These are phyloP conservation scores for Hyla sarda DNA, from an alignment of 2,113 vertebrate species.

Conservation along the genomic window DNA sequence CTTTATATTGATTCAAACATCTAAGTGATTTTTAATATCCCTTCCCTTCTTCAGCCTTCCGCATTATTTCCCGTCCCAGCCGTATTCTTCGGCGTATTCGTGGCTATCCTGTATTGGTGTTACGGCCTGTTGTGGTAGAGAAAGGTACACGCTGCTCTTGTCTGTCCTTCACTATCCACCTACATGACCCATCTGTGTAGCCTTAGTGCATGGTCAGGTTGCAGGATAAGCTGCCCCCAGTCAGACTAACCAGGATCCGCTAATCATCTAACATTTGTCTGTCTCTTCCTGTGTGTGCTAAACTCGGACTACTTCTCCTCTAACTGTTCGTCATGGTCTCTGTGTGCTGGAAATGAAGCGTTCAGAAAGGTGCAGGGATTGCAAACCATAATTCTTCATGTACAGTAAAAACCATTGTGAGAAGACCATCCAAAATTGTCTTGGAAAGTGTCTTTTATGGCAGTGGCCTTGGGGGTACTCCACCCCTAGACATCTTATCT, in stretches of 20 bases:
- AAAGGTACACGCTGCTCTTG: slow-evolving; percentile 95
- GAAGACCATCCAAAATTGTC: too few relatives aligned
- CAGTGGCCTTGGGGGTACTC: too few relatives aligned
- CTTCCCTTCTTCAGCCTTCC: slow-evolving; percentile 96
- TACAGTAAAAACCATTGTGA: too few relatives aligned
- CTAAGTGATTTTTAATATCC: slow-evolving; percentile 94
- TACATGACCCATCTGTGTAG: slow-evolving; percentile 81
- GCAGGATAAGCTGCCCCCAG: slow-evolving; percentile 61
- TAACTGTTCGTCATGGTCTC: slow-evolving; percentile 9
- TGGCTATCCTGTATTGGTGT: slow-evolving; percentile 99
- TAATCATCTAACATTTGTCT: slow-evolving; percentile 84
- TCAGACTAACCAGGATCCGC: slow-evolving; percentile 65
- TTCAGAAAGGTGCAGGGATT: not conserved
- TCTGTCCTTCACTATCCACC: slow-evolving; percentile 83
- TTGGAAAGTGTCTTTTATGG: too few relatives aligned
- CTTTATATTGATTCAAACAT: slow-evolving; percentile 72
- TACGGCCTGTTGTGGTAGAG: slow-evolving; percentile 99
- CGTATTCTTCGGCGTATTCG: slow-evolving; percentile 99
- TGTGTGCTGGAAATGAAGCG: not conserved
- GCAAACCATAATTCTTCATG: not conserved
- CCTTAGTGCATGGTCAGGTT: slow-evolving; percentile 83
- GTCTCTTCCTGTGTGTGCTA: slow-evolving; percentile 62
- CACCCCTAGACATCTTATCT: too few relatives aligned
- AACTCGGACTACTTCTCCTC: not conserved
- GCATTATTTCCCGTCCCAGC: slow-evolving; percentile 99